Evolutionary conservation across 2,888 invertebrate genomes (phyloP), one percentile per base, ranked within the genome.

Genomic region (Elysia crispata): DNA sequence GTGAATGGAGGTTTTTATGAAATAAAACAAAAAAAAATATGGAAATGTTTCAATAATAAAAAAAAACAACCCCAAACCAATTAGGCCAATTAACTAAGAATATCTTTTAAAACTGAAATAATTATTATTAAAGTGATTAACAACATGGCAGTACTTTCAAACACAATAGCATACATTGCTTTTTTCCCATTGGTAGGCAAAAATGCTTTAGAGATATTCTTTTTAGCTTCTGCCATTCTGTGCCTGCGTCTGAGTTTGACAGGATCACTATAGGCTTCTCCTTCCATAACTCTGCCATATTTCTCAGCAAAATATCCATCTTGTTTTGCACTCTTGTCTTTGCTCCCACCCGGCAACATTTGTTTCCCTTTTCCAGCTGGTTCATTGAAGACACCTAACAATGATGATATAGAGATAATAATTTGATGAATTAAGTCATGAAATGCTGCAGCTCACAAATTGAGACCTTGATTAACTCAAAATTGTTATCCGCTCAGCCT

Each of bases 161-260:
- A n/a, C n/a, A n/a, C n/a, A n/a, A n/a, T 11, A 33, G 85, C 89
- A 85, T 86, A 92, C 92, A 87, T 88, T 85, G 86, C 86, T 83
- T 91, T 92, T 1, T 89, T 88, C 67, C 90, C 90, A 87, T 85
- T 91, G 80, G 90, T 91, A 69, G 92, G 92, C 79, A 91, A 81
- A 86, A 92, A 92, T 66, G 91, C 89, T 86, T 92, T 92, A 60
- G 88, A 90, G 79, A 92, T 83, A 83, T 92, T 91, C 83, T 87
- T 91, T 83, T 91, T 88, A 49, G 83, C 70, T 83, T 91, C 90
- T 83, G 90, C 87, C 76, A 89, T 80, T 83, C 92, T 84, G 30
- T 87, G 78, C 77, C 87, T 88, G 57, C 92, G 83, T 82, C 90
- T 85, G 28, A 88, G 78, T 84, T 90, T 90, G 41, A 92, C 89